phyloP scores from a whole-genome alignment of 2,797 vertebrate species.

The Amphiprion clarkii region DNA sequence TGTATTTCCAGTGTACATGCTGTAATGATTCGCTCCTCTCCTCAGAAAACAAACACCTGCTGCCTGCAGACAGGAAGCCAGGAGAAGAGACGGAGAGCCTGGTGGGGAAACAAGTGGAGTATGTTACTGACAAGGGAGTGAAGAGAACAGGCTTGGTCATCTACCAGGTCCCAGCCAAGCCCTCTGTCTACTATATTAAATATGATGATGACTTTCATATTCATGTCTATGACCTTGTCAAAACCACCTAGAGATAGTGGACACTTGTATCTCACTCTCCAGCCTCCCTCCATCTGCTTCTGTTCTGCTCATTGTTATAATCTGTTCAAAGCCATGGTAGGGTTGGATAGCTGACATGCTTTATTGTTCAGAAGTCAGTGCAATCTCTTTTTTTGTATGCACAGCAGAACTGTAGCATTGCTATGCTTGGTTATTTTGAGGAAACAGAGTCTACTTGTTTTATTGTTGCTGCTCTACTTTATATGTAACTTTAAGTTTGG shows the following conservation, averaged over 20 bases:
- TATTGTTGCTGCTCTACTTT: conserved; percentile 64
- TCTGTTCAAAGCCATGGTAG: conserved; percentile 56
- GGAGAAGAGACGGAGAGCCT: conserved; percentile 89
- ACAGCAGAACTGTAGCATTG: conserved; percentile 77
- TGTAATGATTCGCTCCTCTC: conserved; percentile 27
- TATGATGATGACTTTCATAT: conserved; percentile 91
- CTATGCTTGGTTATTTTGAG: conserved; percentile 59
- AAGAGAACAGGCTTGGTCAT: conserved; percentile 90
- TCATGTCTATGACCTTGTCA: conserved; percentile 90
- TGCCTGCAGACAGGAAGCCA: conserved; percentile 89
- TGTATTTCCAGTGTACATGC: background rate
- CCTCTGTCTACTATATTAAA: conserved; percentile 90
- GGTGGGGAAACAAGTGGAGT: conserved; percentile 90
- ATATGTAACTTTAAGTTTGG: conserved; percentile 41
- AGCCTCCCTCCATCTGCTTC: conserved; percentile 58
- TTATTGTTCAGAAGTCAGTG: conserved; percentile 67
- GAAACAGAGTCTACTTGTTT: conserved; percentile 45
- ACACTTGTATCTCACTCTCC: conserved; percentile 57
- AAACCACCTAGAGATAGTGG: conserved; percentile 85
- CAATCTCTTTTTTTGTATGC: conserved; percentile 63
- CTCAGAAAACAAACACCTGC: conserved; percentile 88
- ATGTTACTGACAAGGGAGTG: conserved; percentile 89
- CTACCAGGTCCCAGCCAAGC: conserved; percentile 90
- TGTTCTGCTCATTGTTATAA: conserved; percentile 52
- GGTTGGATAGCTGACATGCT: conserved; percentile 64